phyloP scores from a whole-genome alignment of 1,140 invertebrate genomes.

The Trichogramma pretiosum region DNA sequence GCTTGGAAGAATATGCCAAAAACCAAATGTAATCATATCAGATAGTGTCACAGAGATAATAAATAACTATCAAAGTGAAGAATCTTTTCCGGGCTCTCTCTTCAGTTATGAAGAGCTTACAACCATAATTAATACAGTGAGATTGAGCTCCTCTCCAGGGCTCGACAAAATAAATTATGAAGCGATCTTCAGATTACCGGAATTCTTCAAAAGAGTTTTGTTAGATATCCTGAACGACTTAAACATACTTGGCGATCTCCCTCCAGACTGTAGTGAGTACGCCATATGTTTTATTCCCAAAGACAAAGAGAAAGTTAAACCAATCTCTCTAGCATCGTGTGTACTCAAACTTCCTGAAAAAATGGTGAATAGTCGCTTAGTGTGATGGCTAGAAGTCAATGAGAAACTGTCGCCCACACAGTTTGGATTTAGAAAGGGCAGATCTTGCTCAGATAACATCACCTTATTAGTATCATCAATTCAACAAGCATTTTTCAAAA shows the following conservation, averaged over 20 bases:
- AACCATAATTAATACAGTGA: not conserved
- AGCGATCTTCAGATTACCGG: not conserved
- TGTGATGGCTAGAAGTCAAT: not conserved
- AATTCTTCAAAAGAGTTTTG: not conserved
- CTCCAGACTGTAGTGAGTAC: not conserved
- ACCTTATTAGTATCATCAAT: not conserved
- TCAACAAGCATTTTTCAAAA: not conserved
- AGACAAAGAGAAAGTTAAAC: not conserved
- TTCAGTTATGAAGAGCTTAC: not conserved
- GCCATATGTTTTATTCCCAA: not conserved
- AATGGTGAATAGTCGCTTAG: not conserved
- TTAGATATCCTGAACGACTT: not conserved
- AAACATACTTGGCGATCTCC: not conserved
- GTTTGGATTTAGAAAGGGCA: not conserved
- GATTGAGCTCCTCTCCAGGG: not conserved
- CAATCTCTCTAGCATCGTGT: not conserved
- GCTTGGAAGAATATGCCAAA: not conserved
- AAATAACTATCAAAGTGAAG: too few relatives aligned
- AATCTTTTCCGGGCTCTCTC: not conserved
- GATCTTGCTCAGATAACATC: not conserved
- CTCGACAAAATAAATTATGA: conserved; percentile 1
- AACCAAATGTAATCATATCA: not conserved
- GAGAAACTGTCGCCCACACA: not conserved
- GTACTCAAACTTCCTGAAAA: not conserved
- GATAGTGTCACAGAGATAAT: too few relatives aligned